Evolutionary conservation across 2,797 vertebrate genomes (phyloP), one percentile per base, ranked within the genome.

Genomic region (Chaunax sp.): DNA sequence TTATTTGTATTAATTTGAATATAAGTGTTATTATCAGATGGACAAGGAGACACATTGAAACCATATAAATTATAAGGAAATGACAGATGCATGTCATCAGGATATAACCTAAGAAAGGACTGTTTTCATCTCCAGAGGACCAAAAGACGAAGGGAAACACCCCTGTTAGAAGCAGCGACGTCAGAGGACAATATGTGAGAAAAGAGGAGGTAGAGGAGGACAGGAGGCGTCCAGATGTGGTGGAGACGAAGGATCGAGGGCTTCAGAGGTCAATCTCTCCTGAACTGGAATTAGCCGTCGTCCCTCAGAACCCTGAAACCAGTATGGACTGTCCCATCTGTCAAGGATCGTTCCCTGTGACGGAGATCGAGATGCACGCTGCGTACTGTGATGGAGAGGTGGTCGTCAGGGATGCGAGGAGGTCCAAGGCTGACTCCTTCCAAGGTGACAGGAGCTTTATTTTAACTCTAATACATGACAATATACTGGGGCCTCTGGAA

Each of bases 261-360:
- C 60, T 28, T n/a, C 53, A 22, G 0, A 51, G 62, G 30, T 57
- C 60, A 0, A 0, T 2, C 2, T 70, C 80, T 46, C 78, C 84
- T 0, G 73, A 77, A 3, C 53, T 19, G 13, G 69, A 87, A 5
- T 16, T 41, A 0, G 23, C 50, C 2, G 1, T 37, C 9, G 1
- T 35, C 66, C 33, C 69, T 26, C 66, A 11, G 28, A 61, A 18
- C 47, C 23, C 51, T 1, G 18, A 67, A 3, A 9, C 50, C 56
- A 44, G 64, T 4, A 81, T 96, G 33, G 87, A 87, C 2, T 98
- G 97, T 82, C 97, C 97, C 0, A 88, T 99, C 23, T 99, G 97
- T 76, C 94, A 93, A 73, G 87, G 81, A 0, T 75, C 81, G 12
- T 99, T 96, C 75, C 92, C 95, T 0, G 72, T 51, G 0, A 43